Percentiles rank a stretch among this genome's conserved stretches.
Evolutionary conservation across 2,113 vertebrate species (phyloP).

Genomic region (Podilymbus podiceps): DNA sequence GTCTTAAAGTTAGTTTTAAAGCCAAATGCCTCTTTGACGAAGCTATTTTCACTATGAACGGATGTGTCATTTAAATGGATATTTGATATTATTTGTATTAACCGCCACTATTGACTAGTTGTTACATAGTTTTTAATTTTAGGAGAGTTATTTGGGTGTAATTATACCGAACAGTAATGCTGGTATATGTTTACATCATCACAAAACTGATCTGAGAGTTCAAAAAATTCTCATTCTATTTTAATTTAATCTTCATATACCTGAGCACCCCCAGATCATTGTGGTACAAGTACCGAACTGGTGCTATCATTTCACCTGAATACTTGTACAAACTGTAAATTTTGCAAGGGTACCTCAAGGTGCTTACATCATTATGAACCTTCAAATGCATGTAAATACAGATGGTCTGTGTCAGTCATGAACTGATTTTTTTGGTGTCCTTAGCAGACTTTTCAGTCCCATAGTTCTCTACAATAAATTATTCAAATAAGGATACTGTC

Average conservation of each 20-base stretch:
- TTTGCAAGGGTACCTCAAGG: not conserved
- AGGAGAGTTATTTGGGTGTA: not conserved
- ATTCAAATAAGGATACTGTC: not conserved
- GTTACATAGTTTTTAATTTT: not conserved
- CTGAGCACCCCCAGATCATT: not conserved
- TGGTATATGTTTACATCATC: not conserved
- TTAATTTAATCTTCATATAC: not conserved
- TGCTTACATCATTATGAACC: not conserved
- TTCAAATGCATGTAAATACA: not conserved
- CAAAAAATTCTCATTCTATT: not conserved
- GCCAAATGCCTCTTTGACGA: not conserved
- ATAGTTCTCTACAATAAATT: not conserved
- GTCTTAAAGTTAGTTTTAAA: not conserved
- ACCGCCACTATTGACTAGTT: not conserved
- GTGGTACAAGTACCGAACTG: not conserved
- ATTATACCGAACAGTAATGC: not conserved
- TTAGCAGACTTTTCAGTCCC: not conserved
- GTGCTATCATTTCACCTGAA: not conserved
- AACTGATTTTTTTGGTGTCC: not conserved
- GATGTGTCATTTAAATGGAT: not conserved
- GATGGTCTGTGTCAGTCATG: not conserved
- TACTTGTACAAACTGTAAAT: not conserved
- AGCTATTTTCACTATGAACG: not conserved
- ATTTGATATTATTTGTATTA: not conserved
- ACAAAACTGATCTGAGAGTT: not conserved